Evolutionary conservation across 30 jellyfish, hydroid and myxozoan genomes (phyloP), one percentile per base, ranked within the genome.

Genomic region (Catostylus mosaicus): DNA sequence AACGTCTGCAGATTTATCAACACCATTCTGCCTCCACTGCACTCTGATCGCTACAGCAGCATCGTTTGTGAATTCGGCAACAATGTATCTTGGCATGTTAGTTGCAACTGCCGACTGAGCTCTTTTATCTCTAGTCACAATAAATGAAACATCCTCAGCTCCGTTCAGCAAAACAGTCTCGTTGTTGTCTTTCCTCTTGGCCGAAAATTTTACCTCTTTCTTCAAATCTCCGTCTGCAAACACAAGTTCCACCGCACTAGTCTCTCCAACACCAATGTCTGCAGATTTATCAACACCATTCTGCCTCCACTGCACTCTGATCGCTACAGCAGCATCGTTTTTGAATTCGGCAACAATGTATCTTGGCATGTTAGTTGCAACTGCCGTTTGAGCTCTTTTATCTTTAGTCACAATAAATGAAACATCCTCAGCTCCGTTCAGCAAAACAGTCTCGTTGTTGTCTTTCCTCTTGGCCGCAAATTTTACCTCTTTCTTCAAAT

Each of bases 391-490:
- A 43, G 67, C 2, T 19, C 26, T 70, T 31, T n/a, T 70, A 33
- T 70, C 83, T n/a, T 8, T 26, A 22, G 83, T 45, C 27, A 70
- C 83, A 23, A 34, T 30, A 24, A 70, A 70, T 23, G 5, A 26
- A 7, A 70, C 83, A 43, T 70, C 50, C 16, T 46, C 46, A 23
- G 67, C 67, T 18, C 43, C 70, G 0, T 70, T 70, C 83, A 70
- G 30, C 31, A 22, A 0, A 18, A 70, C 83, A 34, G 68, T 19
- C 30, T 43, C 50, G 23, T 70, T 10, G 16, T 37, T 70, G 36
- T 70, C 51, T 70, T 70, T 70, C 51, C 69, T 70, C 50, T 26
- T 29, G 0, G 83, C 83, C 4, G 47, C 43, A 33, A 70, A 70
- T 0, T 43, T 70, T 29, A 70, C 69, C 50, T 40, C 24, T 22